Conservation (phyloP, 2,888 invertebrate genomes). For the Salticus scenicus region DNA sequence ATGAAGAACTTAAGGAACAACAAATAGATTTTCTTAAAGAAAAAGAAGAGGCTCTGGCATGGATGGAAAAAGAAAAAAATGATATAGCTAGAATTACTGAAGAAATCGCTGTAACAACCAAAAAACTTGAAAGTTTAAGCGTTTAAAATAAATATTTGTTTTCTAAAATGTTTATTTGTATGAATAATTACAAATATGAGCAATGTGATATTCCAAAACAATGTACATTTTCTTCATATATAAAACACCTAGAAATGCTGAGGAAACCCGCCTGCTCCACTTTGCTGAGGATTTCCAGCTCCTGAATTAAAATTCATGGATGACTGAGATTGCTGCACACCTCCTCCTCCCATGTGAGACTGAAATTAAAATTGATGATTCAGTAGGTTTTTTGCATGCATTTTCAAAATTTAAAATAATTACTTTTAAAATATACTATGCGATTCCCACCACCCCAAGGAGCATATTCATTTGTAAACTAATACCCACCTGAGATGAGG, state of each 20-base stretch:
- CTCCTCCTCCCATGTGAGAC: conserved; percentile 63
- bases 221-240: conserved; percentile 5
- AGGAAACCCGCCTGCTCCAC: conserved; percentile 55
- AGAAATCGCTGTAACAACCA: too few species aligned
- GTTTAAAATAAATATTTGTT: background rate
- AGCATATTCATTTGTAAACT: too few species aligned
- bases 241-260: conserved; percentile 58
- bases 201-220: conserved; percentile 17
- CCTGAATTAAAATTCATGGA: conserved; percentile 61
- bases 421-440: too few species aligned
- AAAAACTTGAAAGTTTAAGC: too few species aligned
- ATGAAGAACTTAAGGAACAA: conserved; percentile 81
- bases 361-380: conserved; percentile 21
- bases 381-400: background rate
- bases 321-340: conserved; percentile 59
- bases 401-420: too few species aligned
- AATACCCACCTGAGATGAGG: conserved; percentile 48
- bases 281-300: conserved; percentile 59
- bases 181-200: conserved; percentile 55
- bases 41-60: conserved; percentile 83
- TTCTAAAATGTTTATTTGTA: conserved; percentile 13
- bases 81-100: conserved; percentile 76
- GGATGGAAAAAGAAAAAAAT: conserved; percentile 85
- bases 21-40: conserved; percentile 84
- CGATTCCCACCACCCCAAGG: too few species aligned